Base-by-base conservation (phyloP, 2,888 invertebrate species). In the Anticlea derivata region DNA sequence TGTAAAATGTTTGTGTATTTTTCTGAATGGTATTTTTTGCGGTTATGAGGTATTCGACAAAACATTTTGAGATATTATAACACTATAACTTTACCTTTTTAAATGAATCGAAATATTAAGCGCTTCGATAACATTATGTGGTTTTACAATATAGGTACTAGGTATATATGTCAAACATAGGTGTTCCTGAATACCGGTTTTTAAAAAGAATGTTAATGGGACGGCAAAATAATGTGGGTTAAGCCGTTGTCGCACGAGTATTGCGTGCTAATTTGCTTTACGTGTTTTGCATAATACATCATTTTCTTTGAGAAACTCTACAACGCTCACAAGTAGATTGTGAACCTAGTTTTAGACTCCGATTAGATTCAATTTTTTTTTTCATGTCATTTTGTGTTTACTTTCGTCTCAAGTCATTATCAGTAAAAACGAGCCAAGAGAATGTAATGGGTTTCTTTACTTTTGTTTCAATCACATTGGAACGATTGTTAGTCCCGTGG, bases 141-240 rank as follows among this genome's bases (percentile, higher is more conserved):
- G n/a, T n/a, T n/a, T n/a, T n/a, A n/a, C n/a, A n/a, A n/a, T n/a
- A n/a, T n/a, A n/a, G n/a, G n/a, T n/a, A n/a, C n/a, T n/a, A n/a
- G n/a, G n/a, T n/a, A n/a, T n/a, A 3, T 35, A 31, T 29, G 48
- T 30, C 53, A 57, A 40, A 40, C 37, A 23, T 41, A 39, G 17
- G 31, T 62, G 58, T 61, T 58, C n/a, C n/a, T n/a, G n/a, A 59
- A 61, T 64, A 73, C 73, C 60, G 65, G 71, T 73, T 75, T 68
- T 65, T 63, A 55, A 47, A 72, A 77, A 76, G 57, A 78, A 76
- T 78, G 70, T 71, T 73, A 75, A 78, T 75, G 66, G 69, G 63
- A 55, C 65, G 60, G 50, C 66, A 64, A 70, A 73, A 73, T 70
- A 54, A 78, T 73, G 66, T 78, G 68, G 71, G 72, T 58, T 72